Base-by-base conservation (phyloP, 2,797 vertebrate genomes). In the Alfaro cultratus region DNA sequence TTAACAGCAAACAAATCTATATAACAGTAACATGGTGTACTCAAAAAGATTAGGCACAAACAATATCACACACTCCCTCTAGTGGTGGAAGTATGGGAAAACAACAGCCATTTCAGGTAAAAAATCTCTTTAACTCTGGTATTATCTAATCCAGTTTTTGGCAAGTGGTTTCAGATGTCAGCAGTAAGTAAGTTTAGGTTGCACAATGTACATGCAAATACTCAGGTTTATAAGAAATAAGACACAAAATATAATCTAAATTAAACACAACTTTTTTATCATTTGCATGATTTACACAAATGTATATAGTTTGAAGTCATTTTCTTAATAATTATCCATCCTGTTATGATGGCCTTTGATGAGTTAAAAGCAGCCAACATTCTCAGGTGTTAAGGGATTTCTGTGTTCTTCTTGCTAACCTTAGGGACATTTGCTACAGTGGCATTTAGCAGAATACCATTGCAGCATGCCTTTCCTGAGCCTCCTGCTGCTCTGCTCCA, bases 61-160 rank as follows among this genome's bases (percentile, higher is more conserved):
- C 41, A 80, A 2, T 16, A 76, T 82, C 84, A 85, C 72, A 73
- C 43, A 2, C 89, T 15, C 89, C 91, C 82, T 89, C 92, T 87
- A 81, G 87, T 87, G 92, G 81, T 83, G 60, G 29, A 74, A 9
- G 55, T 7, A 5, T 26, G n/a, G 1, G 64, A 79, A 34, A 46
- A 77, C 29, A 77, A 77, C 29, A 77, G 7, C 41, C 3, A 8
- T 41, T 13, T 71, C 23, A 41, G n/a, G 10, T 21, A 2, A 45
- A 23, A 18, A 72, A 36, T 31, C 10, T 49, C 7, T 16, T 13
- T 39, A 70, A 60, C 26, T 57, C 36, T 68, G 64, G 10, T 39
- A 11, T 2, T 11, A 26, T 41, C 21, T 23, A 47, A n/a, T 45
- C 26, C n/a, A 11, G 53, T 31, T 75, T 29, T 75, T 18, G 36